These are phyloP conservation scores for Trichacis sp. DNA, from an alignment of 2,888 invertebrate species.

Conservation along the genomic window DNA sequence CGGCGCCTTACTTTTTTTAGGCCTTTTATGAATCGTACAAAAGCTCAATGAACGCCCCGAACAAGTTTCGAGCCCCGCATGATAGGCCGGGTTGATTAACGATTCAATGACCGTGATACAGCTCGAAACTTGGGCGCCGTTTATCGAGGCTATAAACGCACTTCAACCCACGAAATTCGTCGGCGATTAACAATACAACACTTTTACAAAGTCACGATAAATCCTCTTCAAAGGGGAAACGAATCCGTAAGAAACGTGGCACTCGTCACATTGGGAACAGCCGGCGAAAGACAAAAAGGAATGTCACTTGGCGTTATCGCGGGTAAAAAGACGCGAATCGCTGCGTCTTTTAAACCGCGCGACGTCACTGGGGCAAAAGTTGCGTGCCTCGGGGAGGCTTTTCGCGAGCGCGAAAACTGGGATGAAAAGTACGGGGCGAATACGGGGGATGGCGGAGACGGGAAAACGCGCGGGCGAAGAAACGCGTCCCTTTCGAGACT, in stretches of 20 bases:
- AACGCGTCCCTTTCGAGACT: slow-evolving; percentile 35
- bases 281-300: neutral
- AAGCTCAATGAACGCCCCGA: no score
- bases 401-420: slow-evolving; percentile 4
- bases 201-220: neutral
- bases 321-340: neutral
- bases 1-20: slow-evolving; percentile 6
- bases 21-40: neutral
- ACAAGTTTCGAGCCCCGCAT: neutral
- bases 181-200: neutral
- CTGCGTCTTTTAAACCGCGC: neutral
- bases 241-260: neutral
- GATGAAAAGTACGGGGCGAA: neutral
- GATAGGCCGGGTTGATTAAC: neutral
- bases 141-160: neutral
- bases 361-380: neutral
- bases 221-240: neutral
- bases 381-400: neutral
- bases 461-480: neutral
- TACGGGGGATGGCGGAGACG: neutral
- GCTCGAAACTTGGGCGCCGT: slow-evolving; percentile 1
- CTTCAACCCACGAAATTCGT: neutral
- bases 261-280: neutral
- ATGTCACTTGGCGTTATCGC: neutral
- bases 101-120: neutral